Evolutionary conservation across 1,140 invertebrate species (phyloP).

Genomic region (Leucophenga varia): DNA sequence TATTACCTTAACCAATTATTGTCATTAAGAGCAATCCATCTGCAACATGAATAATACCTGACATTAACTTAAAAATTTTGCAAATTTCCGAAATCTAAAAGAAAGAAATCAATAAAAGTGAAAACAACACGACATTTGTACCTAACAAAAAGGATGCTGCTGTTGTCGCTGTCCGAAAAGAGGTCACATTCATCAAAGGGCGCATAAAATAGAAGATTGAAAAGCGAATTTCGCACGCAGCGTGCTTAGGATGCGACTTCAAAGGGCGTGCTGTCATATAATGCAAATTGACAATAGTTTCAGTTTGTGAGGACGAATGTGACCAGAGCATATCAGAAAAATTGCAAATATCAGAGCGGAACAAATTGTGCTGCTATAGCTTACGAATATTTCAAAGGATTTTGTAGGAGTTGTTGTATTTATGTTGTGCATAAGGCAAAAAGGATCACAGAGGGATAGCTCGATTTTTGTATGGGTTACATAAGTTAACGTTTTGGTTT

Average conservation of each 20-base stretch:
- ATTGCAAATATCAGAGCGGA: constrained; percentile 40
- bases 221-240: too few species aligned
- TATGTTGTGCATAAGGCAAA: too few species aligned
- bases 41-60: constrained; percentile 39
- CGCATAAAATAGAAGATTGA: too few species aligned
- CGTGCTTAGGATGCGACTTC: constrained; percentile 6
- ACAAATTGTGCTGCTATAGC: constrained; percentile 36
- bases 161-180: constrained; percentile 1
- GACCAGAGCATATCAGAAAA: constrained; percentile 38
- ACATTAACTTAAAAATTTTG: constrained; percentile 37
- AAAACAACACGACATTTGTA: not conserved
- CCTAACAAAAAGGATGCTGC: constrained; percentile 2
- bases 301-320: constrained; percentile 6
- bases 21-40: constrained; percentile 46
- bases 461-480: too few species aligned
- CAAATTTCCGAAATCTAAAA: constrained; percentile 38
- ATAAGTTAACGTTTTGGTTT: constrained; percentile 29
- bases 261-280: constrained; percentile 37
- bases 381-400: too few species aligned
- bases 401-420: too few species aligned
- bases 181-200: not conserved
- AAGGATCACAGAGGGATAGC: constrained; percentile 12
- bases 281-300: constrained; percentile 48
- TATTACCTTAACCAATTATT: constrained; percentile 48
- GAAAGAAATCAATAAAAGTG: constrained; percentile 35